phyloP scores from a whole-genome alignment of 2,888 invertebrate species.

The Phorcus lineatus region DNA sequence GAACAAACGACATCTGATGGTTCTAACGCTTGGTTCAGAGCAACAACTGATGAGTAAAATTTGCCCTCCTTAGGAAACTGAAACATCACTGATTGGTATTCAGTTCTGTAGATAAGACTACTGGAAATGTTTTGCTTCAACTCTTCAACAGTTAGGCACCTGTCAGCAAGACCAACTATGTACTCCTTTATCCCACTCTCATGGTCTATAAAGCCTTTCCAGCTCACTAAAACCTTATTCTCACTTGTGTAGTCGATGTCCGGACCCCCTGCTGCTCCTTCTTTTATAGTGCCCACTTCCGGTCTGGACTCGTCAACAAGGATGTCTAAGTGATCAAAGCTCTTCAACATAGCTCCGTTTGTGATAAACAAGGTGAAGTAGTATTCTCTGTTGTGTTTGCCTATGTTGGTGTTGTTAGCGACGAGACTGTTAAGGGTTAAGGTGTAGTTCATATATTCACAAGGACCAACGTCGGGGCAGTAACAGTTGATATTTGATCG shows the following conservation, averaged over 20 bases:
- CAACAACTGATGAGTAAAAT: constrained; percentile 48
- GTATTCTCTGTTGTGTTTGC: constrained; percentile 53
- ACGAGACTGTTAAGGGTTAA: constrained; percentile 42
- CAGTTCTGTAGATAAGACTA: not conserved
- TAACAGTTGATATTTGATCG: constrained; percentile 34
- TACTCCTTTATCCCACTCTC: constrained; percentile 54
- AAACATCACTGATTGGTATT: not conserved
- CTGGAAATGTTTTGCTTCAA: not conserved
- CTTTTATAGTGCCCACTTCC: constrained; percentile 36
- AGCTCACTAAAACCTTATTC: constrained; percentile 34
- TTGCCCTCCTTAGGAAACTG: constrained; percentile 34
- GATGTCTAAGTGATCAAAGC: constrained; percentile 42
- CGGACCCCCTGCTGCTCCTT: constrained; percentile 29
- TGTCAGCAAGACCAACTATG: constrained; percentile 36
- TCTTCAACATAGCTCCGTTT: constrained; percentile 45
- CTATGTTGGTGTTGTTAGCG: constrained; percentile 34
- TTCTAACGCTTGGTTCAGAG: constrained; percentile 55
- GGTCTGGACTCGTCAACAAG: constrained; percentile 50
- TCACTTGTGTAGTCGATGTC: constrained; percentile 55
- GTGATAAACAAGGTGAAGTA: constrained; percentile 46
- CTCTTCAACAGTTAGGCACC: constrained; percentile 36
- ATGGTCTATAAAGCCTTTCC: constrained; percentile 57
- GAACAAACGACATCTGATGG: constrained; percentile 56
- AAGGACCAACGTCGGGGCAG: constrained; percentile 47
- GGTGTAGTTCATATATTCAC: constrained; percentile 40